Evolutionary conservation across 2,888 invertebrate genomes (phyloP).

Genomic region (Drosophila limbata): DNA sequence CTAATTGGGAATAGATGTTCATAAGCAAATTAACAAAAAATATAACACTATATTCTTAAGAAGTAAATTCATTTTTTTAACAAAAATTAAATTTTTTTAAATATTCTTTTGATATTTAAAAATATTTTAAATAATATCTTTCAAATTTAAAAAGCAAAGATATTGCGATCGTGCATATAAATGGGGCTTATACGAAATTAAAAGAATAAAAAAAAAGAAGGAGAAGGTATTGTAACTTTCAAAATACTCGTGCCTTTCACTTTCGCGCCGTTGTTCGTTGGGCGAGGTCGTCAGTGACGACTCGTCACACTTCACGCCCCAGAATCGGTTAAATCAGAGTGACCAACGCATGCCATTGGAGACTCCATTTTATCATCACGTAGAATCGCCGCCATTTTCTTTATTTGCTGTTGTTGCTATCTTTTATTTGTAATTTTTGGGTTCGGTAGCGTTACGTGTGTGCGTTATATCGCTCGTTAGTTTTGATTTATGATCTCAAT

Average conservation of each 20-base stretch:
- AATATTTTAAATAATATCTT: not conserved
- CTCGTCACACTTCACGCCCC: constrained; percentile 30
- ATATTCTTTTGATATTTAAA: not conserved
- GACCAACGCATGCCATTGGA: constrained; percentile 22
- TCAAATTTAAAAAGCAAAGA: not conserved
- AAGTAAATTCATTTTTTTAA: too few relatives aligned
- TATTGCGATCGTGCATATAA: not conserved
- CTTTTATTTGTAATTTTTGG: constrained; percentile 2
- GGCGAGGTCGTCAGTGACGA: constrained; percentile 44
- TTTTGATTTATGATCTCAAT: constrained; percentile 69
- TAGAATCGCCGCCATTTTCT: constrained; percentile 67
- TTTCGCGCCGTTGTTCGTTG: constrained; percentile 1
- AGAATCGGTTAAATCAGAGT: constrained; percentile 9
- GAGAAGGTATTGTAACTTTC: constrained; percentile 2
- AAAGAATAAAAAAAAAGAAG: not conserved
- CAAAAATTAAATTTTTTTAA: too few relatives aligned
- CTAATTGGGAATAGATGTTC: too few relatives aligned
- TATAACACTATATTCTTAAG: too few relatives aligned
- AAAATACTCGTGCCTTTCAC: constrained; percentile 2
- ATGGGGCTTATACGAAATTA: not conserved
- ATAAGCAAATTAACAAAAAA: too few relatives aligned
- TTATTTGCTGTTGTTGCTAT: not conserved
- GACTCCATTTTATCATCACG: constrained; percentile 78
- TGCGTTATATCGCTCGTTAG: constrained; percentile 50
- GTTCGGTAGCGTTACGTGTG: constrained; percentile 48